Conservation (phyloP, 35 echinoderm and acorn worm genomes). For the Strongylocentrotus purpuratus region DNA sequence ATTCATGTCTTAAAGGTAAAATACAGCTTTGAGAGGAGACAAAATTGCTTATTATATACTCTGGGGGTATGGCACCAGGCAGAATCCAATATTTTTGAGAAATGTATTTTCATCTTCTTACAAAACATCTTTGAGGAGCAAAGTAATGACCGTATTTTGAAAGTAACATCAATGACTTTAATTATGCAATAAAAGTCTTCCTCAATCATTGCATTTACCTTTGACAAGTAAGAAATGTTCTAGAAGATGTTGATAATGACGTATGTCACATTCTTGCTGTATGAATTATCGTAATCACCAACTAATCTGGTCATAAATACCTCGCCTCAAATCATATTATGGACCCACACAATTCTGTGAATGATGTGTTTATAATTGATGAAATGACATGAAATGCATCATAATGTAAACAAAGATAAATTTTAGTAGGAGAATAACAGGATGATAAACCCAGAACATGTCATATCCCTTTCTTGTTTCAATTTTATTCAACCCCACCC, state of each 20-base stretch:
- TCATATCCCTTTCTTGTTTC: background rate
- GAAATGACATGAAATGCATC: background rate
- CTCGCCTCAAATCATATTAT: background rate
- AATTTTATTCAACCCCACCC: no score
- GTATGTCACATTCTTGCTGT: background rate
- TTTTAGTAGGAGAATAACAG: background rate
- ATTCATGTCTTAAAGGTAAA: background rate
- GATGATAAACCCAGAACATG: background rate
- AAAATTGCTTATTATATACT: background rate
- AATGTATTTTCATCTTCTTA: background rate
- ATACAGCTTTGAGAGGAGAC: background rate
- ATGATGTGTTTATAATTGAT: background rate
- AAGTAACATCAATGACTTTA: background rate
- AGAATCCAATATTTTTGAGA: no score
- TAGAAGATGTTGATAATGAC: background rate
- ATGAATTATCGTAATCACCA: background rate
- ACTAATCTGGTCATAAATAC: background rate
- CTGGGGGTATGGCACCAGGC: no score
- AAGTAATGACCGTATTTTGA: background rate
- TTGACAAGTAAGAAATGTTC: background rate
- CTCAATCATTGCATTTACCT: background rate
- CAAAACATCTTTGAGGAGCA: background rate
- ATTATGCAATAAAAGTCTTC: background rate
- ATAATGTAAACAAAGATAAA: background rate
- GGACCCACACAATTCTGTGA: background rate